These are phyloP conservation scores for Selenia dentaria DNA, from an alignment of 2,888 invertebrate genomes.

Conservation along the genomic window DNA sequence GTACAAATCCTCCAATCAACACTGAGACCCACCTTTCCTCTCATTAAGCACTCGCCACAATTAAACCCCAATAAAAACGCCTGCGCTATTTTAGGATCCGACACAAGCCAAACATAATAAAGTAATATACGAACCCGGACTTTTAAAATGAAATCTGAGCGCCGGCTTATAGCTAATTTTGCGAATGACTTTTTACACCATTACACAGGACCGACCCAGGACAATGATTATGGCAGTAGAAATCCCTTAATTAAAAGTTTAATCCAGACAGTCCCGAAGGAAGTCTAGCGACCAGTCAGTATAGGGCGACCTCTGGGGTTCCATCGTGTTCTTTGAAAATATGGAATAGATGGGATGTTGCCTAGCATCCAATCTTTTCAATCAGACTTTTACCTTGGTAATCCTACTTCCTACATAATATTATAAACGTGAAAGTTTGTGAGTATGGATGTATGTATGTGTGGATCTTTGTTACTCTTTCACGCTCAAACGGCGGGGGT, in stretches of 20 bases:
- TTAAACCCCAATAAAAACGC: conserved; percentile 10
- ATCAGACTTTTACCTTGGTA: too few relatives aligned
- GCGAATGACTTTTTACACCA: conserved; percentile 53
- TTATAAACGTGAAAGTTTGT: too few relatives aligned
- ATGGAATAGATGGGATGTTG: too few relatives aligned
- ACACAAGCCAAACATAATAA: conserved; percentile 30
- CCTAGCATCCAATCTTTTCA: too few relatives aligned
- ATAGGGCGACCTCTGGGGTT: conserved; percentile 33
- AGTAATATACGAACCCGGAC: conserved; percentile 25
- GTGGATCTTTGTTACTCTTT: too few relatives aligned
- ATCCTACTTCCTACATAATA: too few relatives aligned
- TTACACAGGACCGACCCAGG: conserved; percentile 47
- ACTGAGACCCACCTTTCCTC: not conserved
- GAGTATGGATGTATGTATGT: too few relatives aligned
- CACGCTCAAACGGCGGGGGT: too few relatives aligned
- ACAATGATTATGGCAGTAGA: conserved; percentile 61
- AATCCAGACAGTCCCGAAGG: conserved; percentile 59
- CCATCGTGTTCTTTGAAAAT: conserved; percentile 8
- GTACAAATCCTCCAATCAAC: conserved; percentile 6
- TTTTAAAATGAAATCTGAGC: conserved; percentile 35
- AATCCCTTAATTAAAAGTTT: conserved; percentile 75
- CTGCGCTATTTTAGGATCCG: conserved; percentile 32
- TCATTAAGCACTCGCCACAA: conserved; percentile 4
- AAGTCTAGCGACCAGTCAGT: conserved; percentile 46
- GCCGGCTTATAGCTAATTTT: conserved; percentile 43